Percentiles rank a stretch among this genome's conserved stretches.
phyloP scores from a whole-genome alignment of 2,888 invertebrate genomes.

The Atherix ibis region DNA sequence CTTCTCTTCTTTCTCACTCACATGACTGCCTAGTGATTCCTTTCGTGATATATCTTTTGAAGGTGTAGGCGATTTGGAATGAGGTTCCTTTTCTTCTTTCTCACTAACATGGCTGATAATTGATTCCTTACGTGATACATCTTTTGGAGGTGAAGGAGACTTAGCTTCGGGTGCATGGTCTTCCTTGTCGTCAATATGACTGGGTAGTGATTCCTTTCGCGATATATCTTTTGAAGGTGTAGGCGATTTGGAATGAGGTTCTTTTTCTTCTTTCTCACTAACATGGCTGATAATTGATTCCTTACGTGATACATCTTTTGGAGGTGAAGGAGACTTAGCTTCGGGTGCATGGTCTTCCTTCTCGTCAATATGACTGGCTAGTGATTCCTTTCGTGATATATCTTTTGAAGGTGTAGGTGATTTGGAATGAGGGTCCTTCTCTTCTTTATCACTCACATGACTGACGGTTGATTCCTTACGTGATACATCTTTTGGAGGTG shows the following conservation, averaged over 20 bases:
- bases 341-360: conserved; percentile 7
- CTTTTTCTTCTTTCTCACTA: conserved; percentile 14
- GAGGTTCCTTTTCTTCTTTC: conserved; percentile 1
- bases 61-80: conserved; percentile 4
- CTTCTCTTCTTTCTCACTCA: conserved; percentile 5
- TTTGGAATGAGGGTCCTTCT: not conserved
- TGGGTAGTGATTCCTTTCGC: conserved; percentile 4
- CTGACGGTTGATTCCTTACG: conserved; percentile 7
- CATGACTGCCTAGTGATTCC: conserved; percentile 1
- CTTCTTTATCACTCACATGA: not conserved
- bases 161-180: conserved; percentile 6
- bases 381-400: conserved; percentile 8
- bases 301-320: conserved; percentile 14
- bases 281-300: conserved; percentile 17
- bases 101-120: conserved; percentile 9
- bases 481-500: not conserved
- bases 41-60: conserved; percentile 2
- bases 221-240: conserved; percentile 9
- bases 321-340: conserved; percentile 1
- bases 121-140: conserved; percentile 9
- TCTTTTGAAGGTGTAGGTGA: not conserved
- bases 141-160: not conserved
- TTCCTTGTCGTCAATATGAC: conserved; percentile 8
- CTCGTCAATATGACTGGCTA: conserved; percentile 2
- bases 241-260: conserved; percentile 1